Percentiles rank a stretch among this genome's conserved stretches.
Evolutionary conservation across 2,113 vertebrate species (phyloP).

Genomic region (Amia ocellicauda): DNA sequence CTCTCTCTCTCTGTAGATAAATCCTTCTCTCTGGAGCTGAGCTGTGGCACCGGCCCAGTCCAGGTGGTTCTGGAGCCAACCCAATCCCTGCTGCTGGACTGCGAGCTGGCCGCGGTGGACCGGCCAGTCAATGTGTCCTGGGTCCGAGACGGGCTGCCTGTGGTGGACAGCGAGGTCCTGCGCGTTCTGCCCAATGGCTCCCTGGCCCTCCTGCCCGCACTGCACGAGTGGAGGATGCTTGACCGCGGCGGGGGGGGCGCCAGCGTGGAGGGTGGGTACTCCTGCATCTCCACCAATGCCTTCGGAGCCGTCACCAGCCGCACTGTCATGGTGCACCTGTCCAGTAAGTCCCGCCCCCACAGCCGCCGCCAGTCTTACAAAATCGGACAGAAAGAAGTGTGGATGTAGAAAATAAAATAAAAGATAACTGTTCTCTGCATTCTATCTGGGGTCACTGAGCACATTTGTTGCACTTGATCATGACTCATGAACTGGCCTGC

Average conservation of each 20-base stretch:
- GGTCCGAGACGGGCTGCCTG: slow-evolving; percentile 73
- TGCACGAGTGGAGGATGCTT: slow-evolving; percentile 40
- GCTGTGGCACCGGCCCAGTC: slow-evolving; percentile 79
- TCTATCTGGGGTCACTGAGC: too few relatives aligned
- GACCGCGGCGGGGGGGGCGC: slow-evolving; percentile 64
- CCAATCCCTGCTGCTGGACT: slow-evolving; percentile 74
- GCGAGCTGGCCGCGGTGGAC: slow-evolving; percentile 69
- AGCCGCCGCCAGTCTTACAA: too few relatives aligned
- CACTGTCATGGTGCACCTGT: slow-evolving; percentile 70
- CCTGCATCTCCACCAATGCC: slow-evolving; percentile 75
- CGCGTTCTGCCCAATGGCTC: slow-evolving; percentile 78
- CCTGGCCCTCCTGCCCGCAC: slow-evolving; percentile 62
- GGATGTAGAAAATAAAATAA: too few relatives aligned
- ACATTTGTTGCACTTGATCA: too few relatives aligned
- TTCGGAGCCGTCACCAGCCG: slow-evolving; percentile 83
- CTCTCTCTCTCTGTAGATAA: slow-evolving; percentile 60
- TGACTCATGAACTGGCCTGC: too few relatives aligned
- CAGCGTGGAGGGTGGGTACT: slow-evolving; percentile 78
- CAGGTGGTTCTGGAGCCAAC: slow-evolving; percentile 76
- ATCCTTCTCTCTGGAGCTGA: slow-evolving; percentile 77
- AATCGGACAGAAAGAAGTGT: too few relatives aligned
- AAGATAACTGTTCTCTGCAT: too few relatives aligned
- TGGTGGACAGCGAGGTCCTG: slow-evolving; percentile 59
- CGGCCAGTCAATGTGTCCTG: slow-evolving; percentile 76
- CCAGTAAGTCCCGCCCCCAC: slow-evolving; percentile 71